These are phyloP conservation scores for Nomada ruficornis DNA, from an alignment of 2,888 invertebrate genomes.

Conservation along the genomic window DNA sequence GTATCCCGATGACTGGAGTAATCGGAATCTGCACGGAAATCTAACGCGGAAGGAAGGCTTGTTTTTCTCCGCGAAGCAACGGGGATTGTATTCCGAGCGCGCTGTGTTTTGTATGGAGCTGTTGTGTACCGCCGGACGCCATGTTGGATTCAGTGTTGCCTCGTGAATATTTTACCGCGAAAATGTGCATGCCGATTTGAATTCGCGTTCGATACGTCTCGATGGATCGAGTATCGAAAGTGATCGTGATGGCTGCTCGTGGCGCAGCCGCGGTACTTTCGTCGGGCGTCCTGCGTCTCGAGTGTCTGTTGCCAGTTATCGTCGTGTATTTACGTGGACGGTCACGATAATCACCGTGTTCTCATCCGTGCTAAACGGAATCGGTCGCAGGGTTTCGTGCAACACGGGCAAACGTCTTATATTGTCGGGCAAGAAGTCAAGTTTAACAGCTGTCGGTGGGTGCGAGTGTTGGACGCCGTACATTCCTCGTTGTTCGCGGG, in stretches of 20 bases:
- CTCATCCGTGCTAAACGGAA: not conserved
- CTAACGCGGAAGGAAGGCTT: conserved; percentile 2
- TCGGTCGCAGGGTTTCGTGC: not conserved
- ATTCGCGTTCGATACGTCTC: conserved; percentile 24
- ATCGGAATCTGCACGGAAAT: conserved; percentile 10
- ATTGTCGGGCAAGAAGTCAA: not conserved
- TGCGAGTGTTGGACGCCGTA: not conserved
- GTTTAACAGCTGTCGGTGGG: conserved; percentile 31
- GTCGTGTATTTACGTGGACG: conserved; percentile 33
- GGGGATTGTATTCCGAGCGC: not conserved
- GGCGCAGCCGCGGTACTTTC: conserved; percentile 45
- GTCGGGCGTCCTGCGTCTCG: conserved; percentile 10
- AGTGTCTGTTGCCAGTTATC: conserved; percentile 37
- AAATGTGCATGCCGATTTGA: conserved; percentile 32
- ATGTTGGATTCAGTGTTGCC: conserved; percentile 23
- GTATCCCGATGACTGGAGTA: not conserved
- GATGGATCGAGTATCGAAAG: conserved; percentile 13
- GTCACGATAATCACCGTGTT: conserved; percentile 9
- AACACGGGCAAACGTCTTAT: not conserved
- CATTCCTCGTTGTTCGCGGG: not conserved
- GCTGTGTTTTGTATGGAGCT: not conserved
- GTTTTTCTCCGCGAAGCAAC: not conserved
- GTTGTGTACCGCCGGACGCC: conserved; percentile 37
- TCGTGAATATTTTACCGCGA: conserved; percentile 7
- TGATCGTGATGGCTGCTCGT: conserved; percentile 7